A percentile compares a stretch with the other conserved stretches of the same genome.
Evolutionary conservation across 2,888 invertebrate species (phyloP).

Genomic region (Rosalia funebris): DNA sequence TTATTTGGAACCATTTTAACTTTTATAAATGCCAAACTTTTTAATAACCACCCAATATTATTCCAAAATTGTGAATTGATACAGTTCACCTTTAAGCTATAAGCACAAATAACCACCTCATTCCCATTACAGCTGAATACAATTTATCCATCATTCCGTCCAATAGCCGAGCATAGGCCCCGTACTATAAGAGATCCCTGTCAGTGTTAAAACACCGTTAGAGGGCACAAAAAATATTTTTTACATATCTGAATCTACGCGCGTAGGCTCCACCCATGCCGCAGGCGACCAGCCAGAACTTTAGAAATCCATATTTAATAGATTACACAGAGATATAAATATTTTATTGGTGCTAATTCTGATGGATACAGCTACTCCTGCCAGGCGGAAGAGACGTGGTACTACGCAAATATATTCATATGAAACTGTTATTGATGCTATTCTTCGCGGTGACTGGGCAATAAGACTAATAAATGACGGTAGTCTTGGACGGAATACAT

Average conservation of each 20-base stretch:
- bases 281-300: slow-evolving; percentile 10
- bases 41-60: no score
- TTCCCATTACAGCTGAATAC: no score
- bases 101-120: no score
- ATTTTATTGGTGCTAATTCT: slow-evolving; percentile 14
- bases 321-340: slow-evolving; percentile 5
- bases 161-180: not conserved
- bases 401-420: not conserved
- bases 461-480: not conserved
- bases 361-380: not conserved
- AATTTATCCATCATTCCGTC: no score
- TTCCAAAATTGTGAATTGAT: no score
- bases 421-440: not conserved
- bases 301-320: slow-evolving; percentile 15
- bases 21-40: no score
- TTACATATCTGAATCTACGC: not conserved
- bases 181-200: not conserved
- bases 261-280: slow-evolving; percentile 10
- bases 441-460: not conserved
- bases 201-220: slow-evolving; percentile 4
- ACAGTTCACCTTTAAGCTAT: no score
- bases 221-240: slow-evolving; percentile 5
- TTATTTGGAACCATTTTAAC: no score
- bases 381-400: not conserved
- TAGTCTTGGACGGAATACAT: no score